These are phyloP conservation scores for Rutilus rutilus DNA, from an alignment of 2,113 vertebrate genomes.

Conservation along the genomic window DNA sequence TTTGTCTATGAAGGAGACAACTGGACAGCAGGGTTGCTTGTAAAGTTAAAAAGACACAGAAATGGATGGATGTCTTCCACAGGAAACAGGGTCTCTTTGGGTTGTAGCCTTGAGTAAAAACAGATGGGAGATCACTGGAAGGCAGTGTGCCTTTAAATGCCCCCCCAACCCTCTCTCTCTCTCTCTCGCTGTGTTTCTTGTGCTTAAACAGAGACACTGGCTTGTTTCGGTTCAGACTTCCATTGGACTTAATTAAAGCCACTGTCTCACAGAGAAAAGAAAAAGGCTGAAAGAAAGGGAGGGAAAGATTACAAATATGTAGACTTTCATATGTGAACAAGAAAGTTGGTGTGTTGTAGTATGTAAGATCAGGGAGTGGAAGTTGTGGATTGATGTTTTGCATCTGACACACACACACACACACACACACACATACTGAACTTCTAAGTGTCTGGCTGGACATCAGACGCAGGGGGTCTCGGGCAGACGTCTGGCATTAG, in stretches of 20 bases:
- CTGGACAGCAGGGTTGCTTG: constrained; percentile 42
- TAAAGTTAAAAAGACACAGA: constrained; percentile 9
- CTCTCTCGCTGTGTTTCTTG: constrained; percentile 3
- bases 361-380: not conserved
- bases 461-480: constrained; percentile 44
- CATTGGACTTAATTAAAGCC: constrained; percentile 50
- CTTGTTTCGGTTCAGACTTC: constrained; percentile 28
- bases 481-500: constrained; percentile 17
- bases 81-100: constrained; percentile 45
- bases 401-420: constrained; percentile 1
- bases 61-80: constrained; percentile 27
- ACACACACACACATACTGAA: constrained; percentile 8
- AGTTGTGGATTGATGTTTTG: constrained; percentile 44
- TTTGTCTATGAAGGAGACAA: constrained; percentile 20
- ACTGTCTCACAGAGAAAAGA: constrained; percentile 1
- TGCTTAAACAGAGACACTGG: constrained; percentile 13
- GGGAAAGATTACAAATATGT: constrained; percentile 50
- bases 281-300: constrained; percentile 37
- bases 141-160: not conserved
- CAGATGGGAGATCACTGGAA: constrained; percentile 23
- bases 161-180: not conserved
- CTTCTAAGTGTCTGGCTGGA: constrained; percentile 39
- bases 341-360: constrained; percentile 2
- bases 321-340: not conserved
- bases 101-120: constrained; percentile 41